Evolutionary conservation across 2,797 vertebrate species (phyloP).

Genomic region (Acomys russatus): DNA sequence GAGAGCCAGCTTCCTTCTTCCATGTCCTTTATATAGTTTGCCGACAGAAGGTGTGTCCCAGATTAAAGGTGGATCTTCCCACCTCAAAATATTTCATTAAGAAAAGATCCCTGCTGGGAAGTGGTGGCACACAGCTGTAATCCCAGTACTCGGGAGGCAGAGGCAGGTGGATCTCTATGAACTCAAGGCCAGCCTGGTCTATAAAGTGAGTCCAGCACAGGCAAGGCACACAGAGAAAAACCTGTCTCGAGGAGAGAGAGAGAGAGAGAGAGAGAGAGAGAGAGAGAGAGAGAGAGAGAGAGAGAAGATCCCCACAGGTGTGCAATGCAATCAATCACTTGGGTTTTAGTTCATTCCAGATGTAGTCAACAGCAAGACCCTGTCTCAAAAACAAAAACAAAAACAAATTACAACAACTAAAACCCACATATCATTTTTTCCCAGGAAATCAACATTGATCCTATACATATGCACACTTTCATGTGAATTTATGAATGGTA

Average conservation of each 20-base stretch:
- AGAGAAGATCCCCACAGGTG: background rate
- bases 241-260: too few relatives aligned
- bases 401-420: too few relatives aligned
- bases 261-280: too few relatives aligned
- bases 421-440: background rate
- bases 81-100: background rate
- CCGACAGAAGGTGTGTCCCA: background rate
- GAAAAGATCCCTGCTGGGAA: background rate
- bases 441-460: background rate
- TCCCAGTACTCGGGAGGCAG: too few relatives aligned
- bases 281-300: too few relatives aligned
- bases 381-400: background rate
- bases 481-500: constrained; percentile 8
- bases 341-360: background rate
- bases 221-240: too few relatives aligned
- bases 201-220: too few relatives aligned
- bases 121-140: too few relatives aligned
- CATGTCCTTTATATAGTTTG: background rate
- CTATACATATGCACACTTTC: background rate
- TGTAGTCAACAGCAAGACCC: background rate
- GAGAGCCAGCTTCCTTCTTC: background rate
- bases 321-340: background rate
- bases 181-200: too few relatives aligned
- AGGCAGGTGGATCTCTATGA: too few relatives aligned
- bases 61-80: background rate